A percentile compares a stretch with the other conserved stretches of the same genome.
These are phyloP conservation scores for Pseudoatta argentina DNA, from an alignment of 1,140 invertebrate genomes.

Conservation along the genomic window DNA sequence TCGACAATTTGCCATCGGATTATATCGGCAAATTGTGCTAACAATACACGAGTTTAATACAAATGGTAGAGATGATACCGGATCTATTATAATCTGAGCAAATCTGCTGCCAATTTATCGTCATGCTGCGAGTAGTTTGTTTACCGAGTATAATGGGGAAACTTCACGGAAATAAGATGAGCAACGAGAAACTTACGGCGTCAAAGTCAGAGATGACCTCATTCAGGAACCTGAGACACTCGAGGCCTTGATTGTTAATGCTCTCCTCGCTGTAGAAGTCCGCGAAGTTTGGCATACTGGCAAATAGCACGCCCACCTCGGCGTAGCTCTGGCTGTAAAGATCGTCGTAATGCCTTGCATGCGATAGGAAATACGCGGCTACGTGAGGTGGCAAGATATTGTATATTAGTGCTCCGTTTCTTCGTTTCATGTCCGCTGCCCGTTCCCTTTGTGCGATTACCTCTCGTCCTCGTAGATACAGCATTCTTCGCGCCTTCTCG, in stretches of 20 bases:
- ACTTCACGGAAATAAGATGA: background rate
- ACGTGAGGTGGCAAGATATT: slow-evolving; percentile 96
- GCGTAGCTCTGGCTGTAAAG: slow-evolving; percentile 97
- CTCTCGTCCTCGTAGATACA: slow-evolving; percentile 92
- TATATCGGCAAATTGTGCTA: background rate
- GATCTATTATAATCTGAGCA: background rate
- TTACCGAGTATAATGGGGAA: background rate
- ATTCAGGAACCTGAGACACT: slow-evolving; percentile 98
- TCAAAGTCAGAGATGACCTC: slow-evolving; percentile 99
- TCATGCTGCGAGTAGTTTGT: background rate
- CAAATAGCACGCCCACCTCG: slow-evolving; percentile 96
- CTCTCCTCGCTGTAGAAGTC: slow-evolving; percentile 98
- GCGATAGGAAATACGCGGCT: slow-evolving; percentile 95
- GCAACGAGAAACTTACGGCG: slow-evolving; percentile 89
- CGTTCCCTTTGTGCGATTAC: slow-evolving; percentile 93
- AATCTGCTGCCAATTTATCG: background rate
- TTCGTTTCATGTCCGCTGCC: slow-evolving; percentile 93
- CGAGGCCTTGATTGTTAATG: slow-evolving; percentile 98
- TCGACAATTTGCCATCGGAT: background rate
- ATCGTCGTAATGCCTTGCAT: slow-evolving; percentile 93
- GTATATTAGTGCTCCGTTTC: slow-evolving; percentile 96
- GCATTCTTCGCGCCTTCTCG: slow-evolving; percentile 92
- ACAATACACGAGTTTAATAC: background rate
- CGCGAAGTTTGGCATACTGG: slow-evolving; percentile 97
- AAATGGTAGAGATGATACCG: background rate